Evolutionary conservation across 2,797 vertebrate genomes (phyloP).

Genomic region (Pangasius macronema): DNA sequence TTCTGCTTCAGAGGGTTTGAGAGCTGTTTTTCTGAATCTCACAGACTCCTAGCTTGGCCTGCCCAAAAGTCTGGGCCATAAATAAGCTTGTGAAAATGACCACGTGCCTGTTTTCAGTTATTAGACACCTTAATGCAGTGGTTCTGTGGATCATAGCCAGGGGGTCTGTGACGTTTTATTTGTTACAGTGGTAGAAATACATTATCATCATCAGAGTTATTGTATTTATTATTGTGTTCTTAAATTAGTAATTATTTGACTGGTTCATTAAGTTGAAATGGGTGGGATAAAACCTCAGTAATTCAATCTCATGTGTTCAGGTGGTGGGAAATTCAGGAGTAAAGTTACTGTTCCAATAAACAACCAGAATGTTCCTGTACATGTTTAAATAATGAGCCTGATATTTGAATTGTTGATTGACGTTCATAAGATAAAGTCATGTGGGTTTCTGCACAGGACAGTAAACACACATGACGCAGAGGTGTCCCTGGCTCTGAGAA

Average conservation of each 20-base stretch:
- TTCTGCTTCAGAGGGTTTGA: background rate
- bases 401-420: background rate
- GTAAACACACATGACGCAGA: background rate
- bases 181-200: too few species aligned
- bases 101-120: background rate
- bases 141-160: background rate
- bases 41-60: background rate
- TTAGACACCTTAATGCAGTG: background rate
- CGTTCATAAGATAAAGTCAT: background rate
- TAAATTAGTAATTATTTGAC: too few species aligned
- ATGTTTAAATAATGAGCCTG: background rate
- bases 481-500: background rate
- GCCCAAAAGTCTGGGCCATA: background rate
- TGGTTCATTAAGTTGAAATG: too few species aligned
- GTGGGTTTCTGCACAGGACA: background rate
- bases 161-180: too few species aligned
- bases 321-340: background rate
- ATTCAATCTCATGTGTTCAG: background rate
- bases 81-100: background rate
- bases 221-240: too few species aligned
- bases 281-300: background rate
- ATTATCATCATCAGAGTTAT: background rate
- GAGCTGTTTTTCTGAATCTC: background rate
- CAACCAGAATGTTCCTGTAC: background rate
- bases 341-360: background rate